Conservation (phyloP, 2,113 vertebrate species). For the Athene cunicularia region DNA sequence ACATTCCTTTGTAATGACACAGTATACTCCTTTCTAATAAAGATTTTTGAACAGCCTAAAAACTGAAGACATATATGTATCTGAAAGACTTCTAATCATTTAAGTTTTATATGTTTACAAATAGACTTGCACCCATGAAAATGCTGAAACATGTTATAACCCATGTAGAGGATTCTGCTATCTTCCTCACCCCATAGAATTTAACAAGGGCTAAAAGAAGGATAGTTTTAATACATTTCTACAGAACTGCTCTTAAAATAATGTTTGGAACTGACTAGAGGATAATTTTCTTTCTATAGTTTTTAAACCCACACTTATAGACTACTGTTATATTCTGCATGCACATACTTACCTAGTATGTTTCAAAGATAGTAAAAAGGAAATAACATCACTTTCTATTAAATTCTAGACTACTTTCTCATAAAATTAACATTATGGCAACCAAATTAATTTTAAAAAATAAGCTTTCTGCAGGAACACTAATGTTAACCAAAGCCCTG, state of each 20-base stretch:
- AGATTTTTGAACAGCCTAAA: background rate
- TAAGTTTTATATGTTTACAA: background rate
- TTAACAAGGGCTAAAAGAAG: background rate
- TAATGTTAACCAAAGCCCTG: constrained; percentile 12
- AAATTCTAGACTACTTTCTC: background rate
- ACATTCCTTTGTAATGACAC: background rate
- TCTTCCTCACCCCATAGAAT: background rate
- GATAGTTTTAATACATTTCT: background rate
- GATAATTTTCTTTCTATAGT: background rate
- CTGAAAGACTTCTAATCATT: background rate
- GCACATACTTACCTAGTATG: background rate
- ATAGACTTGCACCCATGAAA: background rate
- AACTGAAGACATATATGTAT: background rate
- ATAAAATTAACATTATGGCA: background rate
- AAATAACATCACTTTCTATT: background rate
- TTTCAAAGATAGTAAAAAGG: background rate
- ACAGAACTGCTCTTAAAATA: background rate
- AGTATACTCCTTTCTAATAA: background rate
- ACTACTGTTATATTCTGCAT: background rate
- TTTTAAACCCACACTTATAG: background rate
- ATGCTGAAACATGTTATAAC: background rate
- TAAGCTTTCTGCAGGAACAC: constrained; percentile 17
- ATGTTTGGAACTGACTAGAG: background rate
- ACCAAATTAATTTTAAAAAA: constrained; percentile 38
- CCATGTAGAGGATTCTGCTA: background rate